Evolutionary conservation across 2,888 invertebrate species (phyloP).

Genomic region (Sesia apiformis): DNA sequence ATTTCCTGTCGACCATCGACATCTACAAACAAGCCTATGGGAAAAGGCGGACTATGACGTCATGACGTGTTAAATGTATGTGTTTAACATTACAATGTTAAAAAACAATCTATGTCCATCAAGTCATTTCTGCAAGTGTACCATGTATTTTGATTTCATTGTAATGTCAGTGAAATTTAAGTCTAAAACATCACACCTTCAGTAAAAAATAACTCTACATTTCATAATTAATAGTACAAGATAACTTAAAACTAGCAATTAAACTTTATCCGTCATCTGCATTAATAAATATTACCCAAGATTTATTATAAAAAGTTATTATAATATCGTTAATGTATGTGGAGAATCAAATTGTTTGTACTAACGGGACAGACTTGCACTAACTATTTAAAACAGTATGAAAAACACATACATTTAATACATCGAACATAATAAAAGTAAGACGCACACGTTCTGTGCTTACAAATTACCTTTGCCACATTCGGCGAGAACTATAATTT

Average conservation of each 20-base stretch:
- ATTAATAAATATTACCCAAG: too few relatives aligned
- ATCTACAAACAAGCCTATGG: conserved; percentile 61
- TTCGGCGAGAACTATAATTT: conserved; percentile 29
- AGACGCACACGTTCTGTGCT: conserved; percentile 53
- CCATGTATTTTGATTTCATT: too few relatives aligned
- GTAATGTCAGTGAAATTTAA: too few relatives aligned
- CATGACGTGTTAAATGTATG: conserved; percentile 45
- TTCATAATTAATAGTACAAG: too few relatives aligned
- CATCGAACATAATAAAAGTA: conserved; percentile 33
- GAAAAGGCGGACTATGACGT: conserved; percentile 62
- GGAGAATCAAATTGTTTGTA: not conserved
- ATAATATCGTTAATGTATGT: not conserved
- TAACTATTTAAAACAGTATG: not conserved
- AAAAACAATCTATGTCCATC: not conserved
- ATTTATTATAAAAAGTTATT: not conserved
- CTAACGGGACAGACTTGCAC: not conserved
- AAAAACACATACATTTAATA: conserved; percentile 42
- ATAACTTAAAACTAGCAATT: too few relatives aligned
- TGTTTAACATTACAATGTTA: not conserved
- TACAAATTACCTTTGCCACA: conserved; percentile 34
- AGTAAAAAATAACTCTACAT: too few relatives aligned
- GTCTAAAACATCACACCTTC: too few relatives aligned
- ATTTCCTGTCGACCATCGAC: conserved; percentile 42
- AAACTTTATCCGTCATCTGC: too few relatives aligned
- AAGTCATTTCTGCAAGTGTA: too few relatives aligned